phyloP scores from a whole-genome alignment of 2,888 invertebrate genomes.

The Glaucopsyche alexis region DNA sequence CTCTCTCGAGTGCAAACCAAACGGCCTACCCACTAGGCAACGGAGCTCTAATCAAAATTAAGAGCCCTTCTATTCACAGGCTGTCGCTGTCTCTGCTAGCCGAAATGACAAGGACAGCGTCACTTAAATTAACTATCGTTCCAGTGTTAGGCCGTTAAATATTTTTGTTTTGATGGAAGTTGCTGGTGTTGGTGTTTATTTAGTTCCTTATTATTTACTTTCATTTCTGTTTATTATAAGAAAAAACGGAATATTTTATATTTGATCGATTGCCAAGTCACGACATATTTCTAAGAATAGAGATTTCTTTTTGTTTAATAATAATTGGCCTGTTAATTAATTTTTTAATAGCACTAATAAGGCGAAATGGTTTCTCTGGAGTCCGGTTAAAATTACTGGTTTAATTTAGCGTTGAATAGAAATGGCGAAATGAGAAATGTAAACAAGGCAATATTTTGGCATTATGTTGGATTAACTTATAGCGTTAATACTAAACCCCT shows the following conservation, averaged over 20 bases:
- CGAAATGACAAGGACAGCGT: too few species aligned
- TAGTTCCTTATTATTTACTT: not conserved
- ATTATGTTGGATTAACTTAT: not conserved
- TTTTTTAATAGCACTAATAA: not conserved
- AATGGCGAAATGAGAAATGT: not conserved
- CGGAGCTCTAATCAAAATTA: too few species aligned
- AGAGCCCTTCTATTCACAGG: too few species aligned
- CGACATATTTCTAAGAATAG: not conserved
- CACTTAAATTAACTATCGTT: too few species aligned
- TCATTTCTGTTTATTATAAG: not conserved
- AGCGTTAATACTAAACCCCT: too few species aligned
- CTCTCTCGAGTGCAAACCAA: too few species aligned
- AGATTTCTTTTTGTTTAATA: slow-evolving; percentile 7
- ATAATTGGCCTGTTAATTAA: slow-evolving; percentile 1
- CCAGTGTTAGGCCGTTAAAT: too few species aligned
- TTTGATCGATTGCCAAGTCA: not conserved
- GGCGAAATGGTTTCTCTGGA: not conserved
- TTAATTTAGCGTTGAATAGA: not conserved
- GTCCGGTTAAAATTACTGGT: not conserved
- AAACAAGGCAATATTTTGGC: not conserved
- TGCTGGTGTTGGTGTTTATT: not conserved
- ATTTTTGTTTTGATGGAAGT: not conserved
- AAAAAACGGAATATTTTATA: not conserved
- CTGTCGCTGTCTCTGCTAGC: too few species aligned
- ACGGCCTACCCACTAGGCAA: too few species aligned